Conservation (phyloP, 2,113 vertebrate species). For the Syngnathoides biaculeatus region DNA sequence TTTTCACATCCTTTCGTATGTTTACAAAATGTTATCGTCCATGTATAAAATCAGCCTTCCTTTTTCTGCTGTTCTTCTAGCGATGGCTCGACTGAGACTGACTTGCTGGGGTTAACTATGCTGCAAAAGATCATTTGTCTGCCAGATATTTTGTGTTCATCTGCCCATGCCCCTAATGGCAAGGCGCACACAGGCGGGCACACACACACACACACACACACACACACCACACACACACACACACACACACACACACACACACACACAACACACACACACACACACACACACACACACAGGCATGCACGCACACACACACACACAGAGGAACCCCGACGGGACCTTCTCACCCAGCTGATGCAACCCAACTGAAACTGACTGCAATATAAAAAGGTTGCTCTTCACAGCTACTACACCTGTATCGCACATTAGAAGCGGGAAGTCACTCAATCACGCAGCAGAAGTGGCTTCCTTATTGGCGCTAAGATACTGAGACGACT, state of each 20-base stretch:
- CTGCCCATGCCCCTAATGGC: slow-evolving; percentile 53
- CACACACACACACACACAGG: neutral
- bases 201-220: neutral
- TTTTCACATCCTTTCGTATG: slow-evolving; percentile 39
- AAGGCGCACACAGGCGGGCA: neutral
- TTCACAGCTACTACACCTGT: slow-evolving; percentile 45
- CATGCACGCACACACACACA: neutral
- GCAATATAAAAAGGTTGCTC: slow-evolving; percentile 63
- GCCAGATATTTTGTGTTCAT: slow-evolving; percentile 32
- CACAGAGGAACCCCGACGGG: slow-evolving; percentile 51
- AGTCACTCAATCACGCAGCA: slow-evolving; percentile 50
- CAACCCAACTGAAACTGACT: slow-evolving; percentile 72
- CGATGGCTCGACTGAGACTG: slow-evolving; percentile 61
- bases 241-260: slow-evolving; percentile 12
- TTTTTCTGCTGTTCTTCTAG: slow-evolving; percentile 47
- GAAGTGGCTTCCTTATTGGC: slow-evolving; percentile 51
- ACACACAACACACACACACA: slow-evolving; percentile 11
- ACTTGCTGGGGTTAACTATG: slow-evolving; percentile 52
- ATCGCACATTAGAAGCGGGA: slow-evolving; percentile 27
- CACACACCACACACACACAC: neutral
- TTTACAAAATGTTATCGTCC: slow-evolving; percentile 4
- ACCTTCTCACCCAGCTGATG: slow-evolving; percentile 64
- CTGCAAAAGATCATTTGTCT: slow-evolving; percentile 53
- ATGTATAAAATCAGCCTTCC: slow-evolving; percentile 30
- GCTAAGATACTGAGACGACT: slow-evolving; percentile 50